These are phyloP conservation scores for Sphaerodactylus townsendi DNA, from an alignment of 2,113 vertebrate genomes.

Conservation along the genomic window DNA sequence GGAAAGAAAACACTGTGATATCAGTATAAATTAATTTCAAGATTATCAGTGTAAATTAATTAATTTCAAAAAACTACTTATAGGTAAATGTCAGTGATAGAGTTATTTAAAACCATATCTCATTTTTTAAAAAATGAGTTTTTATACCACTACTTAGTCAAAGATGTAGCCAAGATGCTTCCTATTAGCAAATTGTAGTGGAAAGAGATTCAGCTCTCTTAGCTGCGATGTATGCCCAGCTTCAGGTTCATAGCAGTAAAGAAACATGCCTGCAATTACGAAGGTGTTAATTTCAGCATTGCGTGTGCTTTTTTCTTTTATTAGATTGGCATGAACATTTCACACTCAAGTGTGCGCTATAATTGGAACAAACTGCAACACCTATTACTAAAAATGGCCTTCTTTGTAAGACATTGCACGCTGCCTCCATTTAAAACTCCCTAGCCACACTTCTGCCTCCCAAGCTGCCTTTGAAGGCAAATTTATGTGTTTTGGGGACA, in stretches of 20 bases:
- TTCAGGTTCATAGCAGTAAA: conserved; percentile 52
- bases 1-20: conserved; percentile 28
- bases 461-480: conserved; percentile 79
- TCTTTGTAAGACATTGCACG: conserved; percentile 58
- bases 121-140: conserved; percentile 11
- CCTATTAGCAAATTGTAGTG: conserved; percentile 31
- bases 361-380: conserved; percentile 76
- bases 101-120: conserved; percentile 18
- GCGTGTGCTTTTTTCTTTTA: conserved; percentile 73
- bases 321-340: conserved; percentile 72
- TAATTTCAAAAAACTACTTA: too few relatives aligned
- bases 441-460: conserved; percentile 70
- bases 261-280: conserved; percentile 62
- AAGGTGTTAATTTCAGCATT: conserved; percentile 73
- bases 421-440: conserved; percentile 68
- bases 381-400: conserved; percentile 68
- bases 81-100: background rate
- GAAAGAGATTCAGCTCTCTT: conserved; percentile 5
- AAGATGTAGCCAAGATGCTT: conserved; percentile 8
- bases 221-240: background rate
- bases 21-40: background rate
- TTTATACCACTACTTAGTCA: background rate
- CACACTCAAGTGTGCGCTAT: conserved; percentile 66
- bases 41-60: too few relatives aligned
- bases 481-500: conserved; percentile 81